phyloP scores from a whole-genome alignment of 2,797 vertebrate genomes.

The Crossoptilon crossoptilon region DNA sequence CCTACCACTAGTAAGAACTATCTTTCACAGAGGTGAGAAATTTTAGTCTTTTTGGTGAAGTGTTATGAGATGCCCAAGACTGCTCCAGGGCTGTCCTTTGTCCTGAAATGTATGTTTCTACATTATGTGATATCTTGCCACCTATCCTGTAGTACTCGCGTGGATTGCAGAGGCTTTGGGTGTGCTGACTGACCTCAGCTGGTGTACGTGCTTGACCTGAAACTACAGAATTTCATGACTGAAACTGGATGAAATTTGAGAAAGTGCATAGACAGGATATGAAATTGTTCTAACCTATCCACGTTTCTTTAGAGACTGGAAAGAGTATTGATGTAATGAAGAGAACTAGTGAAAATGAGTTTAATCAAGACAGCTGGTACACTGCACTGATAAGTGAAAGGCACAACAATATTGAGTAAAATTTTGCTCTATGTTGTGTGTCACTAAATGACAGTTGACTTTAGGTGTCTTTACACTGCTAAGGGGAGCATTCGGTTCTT shows the following conservation, averaged over 20 bases:
- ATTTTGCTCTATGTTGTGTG: fast-evolving
- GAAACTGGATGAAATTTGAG: no score
- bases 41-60: not conserved
- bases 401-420: not conserved
- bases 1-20: not conserved
- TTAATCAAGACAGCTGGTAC: not conserved
- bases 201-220: not conserved
- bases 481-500: not conserved
- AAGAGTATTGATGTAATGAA: not conserved
- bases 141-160: fast-evolving
- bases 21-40: not conserved
- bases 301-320: not conserved
- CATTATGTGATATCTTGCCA: not conserved
- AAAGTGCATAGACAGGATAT: not conserved
- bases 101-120: not conserved
- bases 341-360: fast-evolving
- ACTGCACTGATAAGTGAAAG: no score
- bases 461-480: not conserved
- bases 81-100: not conserved
- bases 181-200: not conserved
- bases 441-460: not conserved
- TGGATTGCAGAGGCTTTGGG: fast-evolving
- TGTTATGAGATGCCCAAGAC: not conserved
- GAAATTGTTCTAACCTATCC: not conserved
- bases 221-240: not conserved